Conservation (phyloP, 2,113 vertebrate species). For the Chauna torquata region DNA sequence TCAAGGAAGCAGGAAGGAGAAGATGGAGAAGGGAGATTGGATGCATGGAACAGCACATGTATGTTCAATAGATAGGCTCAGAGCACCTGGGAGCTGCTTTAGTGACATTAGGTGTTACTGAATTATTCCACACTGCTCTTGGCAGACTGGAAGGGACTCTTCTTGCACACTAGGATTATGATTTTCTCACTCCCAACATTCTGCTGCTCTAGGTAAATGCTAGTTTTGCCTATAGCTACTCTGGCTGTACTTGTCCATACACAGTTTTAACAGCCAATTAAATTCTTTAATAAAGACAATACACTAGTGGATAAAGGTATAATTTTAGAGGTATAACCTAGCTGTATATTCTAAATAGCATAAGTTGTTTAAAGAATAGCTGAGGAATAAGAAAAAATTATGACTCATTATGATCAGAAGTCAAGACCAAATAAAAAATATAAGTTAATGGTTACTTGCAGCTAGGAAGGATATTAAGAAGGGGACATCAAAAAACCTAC, state of each 20-base stretch:
- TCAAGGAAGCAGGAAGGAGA: not conserved
- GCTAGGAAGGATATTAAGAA: not conserved
- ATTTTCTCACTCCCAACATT: not conserved
- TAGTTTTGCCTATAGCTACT: not conserved
- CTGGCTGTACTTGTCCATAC: not conserved
- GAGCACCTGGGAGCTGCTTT: not conserved
- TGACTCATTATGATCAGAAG: not conserved
- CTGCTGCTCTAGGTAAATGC: not conserved
- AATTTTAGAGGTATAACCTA: not conserved
- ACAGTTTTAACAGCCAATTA: not conserved
- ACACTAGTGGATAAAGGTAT: not conserved
- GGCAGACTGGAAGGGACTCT: not conserved
- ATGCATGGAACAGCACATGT: not conserved
- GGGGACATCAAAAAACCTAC: not conserved
- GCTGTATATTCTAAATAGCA: not conserved
- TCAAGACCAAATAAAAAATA: not conserved
- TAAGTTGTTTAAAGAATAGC: not conserved
- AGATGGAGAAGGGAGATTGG: not conserved
- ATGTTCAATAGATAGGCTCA: not conserved
- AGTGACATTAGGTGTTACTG: not conserved
- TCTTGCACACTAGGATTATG: rapidly evolving
- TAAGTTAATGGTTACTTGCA: not conserved
- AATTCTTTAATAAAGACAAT: not conserved
- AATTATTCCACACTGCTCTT: not conserved
- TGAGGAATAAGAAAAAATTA: not conserved